These are phyloP conservation scores for Semotilus atromaculatus DNA, from an alignment of 2,797 vertebrate genomes.

Conservation along the genomic window DNA sequence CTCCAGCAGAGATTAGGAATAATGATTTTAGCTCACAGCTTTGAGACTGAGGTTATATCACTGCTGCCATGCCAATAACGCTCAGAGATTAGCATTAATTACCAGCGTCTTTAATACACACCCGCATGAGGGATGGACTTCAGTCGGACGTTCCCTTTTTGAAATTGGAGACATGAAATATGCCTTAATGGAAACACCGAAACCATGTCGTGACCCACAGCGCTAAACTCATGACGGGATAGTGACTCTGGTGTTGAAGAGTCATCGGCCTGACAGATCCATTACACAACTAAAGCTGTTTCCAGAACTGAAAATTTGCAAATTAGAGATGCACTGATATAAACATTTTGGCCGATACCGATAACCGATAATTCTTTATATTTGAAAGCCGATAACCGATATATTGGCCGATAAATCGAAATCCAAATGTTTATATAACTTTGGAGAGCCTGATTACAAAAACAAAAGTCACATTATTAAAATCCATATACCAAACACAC, in stretches of 20 bases:
- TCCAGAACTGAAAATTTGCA: background rate
- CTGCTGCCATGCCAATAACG: conserved; percentile 45
- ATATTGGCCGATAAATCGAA: too few species aligned
- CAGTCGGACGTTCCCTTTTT: background rate
- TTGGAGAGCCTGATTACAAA: too few species aligned
- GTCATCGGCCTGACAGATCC: background rate
- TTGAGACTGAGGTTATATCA: conserved; percentile 60
- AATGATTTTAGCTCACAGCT: conserved; percentile 71
- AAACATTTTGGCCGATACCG: too few species aligned
- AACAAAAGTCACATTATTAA: too few species aligned
- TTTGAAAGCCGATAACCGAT: too few species aligned
- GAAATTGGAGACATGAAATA: background rate
- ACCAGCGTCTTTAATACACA: conserved; percentile 51
- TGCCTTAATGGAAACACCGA: background rate
- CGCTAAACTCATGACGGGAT: background rate
- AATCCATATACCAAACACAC: too few species aligned
- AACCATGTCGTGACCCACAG: background rate
- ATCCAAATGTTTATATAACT: too few species aligned
- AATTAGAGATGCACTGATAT: too few species aligned
- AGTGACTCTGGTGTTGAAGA: too few species aligned
- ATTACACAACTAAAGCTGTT: background rate
- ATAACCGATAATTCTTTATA: too few species aligned
- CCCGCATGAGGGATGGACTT: background rate
- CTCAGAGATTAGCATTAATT: conserved; percentile 49
- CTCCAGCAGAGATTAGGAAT: conserved; percentile 66